Evolutionary conservation across 2,888 invertebrate genomes (phyloP), one percentile per base, ranked within the genome.

Genomic region (Synergus japonicus): DNA sequence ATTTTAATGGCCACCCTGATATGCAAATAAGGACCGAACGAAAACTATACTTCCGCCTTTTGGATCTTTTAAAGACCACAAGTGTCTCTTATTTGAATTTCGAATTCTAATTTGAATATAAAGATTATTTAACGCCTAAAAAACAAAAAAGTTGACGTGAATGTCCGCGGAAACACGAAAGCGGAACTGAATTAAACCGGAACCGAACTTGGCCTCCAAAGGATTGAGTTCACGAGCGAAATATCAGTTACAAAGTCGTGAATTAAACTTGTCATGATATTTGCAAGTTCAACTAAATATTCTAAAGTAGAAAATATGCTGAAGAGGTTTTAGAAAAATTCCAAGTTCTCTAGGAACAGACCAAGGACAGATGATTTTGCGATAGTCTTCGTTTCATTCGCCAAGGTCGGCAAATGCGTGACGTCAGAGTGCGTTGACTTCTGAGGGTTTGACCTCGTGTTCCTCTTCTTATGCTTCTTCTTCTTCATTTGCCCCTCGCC

Each of bases 391-490:
- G 64, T 76, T 76, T 67, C 78, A 79, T 80, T 76, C 78, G 76
- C 77, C 81, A 81, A 82, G 82, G 82, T 81, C 83, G 79, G 63
- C 80, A 83, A 83, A 82, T 76, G 82, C 81, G 83, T 89, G 90
- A 91, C 89, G 88, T 88, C 89, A 89, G 84, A 86, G 91, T 90
- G 88, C 91, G 84, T 91, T 91, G 91, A 91, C 91, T 90, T 84
- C 85, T 86, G 82, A 86, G 87, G 86, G 87, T 88, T 90, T 88
- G 89, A 89, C 89, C 90, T 90, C 89, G 87, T 84, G 85, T 84
- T 84, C 85, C 77, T 85, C 84, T 81, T 85, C 83, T 76, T 82
- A 83, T 43, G 80, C 85, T 73, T 80, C 81, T 64, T 78, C 81
- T 60, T 58, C 60, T 67, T 49, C 76, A 18, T 37, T 37, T 37